Evolutionary conservation across 64 coral and sea anemone genomes (phyloP).

Genomic region (Hydrozoanthus tunicans): DNA sequence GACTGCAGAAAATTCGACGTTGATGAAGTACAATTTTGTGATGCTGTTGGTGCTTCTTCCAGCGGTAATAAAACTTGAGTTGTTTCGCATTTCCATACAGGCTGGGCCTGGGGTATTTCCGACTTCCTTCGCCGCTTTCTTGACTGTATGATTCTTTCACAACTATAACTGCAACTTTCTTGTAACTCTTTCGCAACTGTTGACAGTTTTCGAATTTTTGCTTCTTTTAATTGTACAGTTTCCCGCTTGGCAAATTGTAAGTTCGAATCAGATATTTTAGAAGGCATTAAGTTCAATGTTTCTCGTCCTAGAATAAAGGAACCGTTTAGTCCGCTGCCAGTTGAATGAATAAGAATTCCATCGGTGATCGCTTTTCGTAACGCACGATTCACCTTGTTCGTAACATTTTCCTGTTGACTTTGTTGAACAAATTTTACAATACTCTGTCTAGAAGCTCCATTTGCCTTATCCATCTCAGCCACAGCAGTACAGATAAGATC

Average conservation of each 20-base stretch:
- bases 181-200: constrained; percentile 15
- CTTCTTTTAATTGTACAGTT: constrained; percentile 59
- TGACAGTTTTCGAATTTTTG: constrained; percentile 50
- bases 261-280: neutral
- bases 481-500: constrained; percentile 38
- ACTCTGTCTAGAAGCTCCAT: constrained; percentile 26
- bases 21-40: neutral
- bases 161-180: neutral
- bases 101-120: neutral
- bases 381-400: constrained; percentile 56
- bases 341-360: constrained; percentile 68
- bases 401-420: constrained; percentile 20
- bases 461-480: constrained; percentile 21
- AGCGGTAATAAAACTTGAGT: neutral
- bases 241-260: neutral
- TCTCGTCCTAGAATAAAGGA: constrained; percentile 59
- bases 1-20: constrained; percentile 16
- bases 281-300: neutral
- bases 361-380: constrained; percentile 48
- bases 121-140: constrained; percentile 55
- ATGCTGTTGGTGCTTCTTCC: neutral
- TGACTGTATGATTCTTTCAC: neutral
- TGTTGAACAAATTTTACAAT: constrained; percentile 29
- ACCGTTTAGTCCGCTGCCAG: constrained; percentile 81
- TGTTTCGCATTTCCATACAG: constrained; percentile 5